Base-by-base conservation (phyloP, 2,113 vertebrate genomes). In the Motacilla tschutschensis region DNA sequence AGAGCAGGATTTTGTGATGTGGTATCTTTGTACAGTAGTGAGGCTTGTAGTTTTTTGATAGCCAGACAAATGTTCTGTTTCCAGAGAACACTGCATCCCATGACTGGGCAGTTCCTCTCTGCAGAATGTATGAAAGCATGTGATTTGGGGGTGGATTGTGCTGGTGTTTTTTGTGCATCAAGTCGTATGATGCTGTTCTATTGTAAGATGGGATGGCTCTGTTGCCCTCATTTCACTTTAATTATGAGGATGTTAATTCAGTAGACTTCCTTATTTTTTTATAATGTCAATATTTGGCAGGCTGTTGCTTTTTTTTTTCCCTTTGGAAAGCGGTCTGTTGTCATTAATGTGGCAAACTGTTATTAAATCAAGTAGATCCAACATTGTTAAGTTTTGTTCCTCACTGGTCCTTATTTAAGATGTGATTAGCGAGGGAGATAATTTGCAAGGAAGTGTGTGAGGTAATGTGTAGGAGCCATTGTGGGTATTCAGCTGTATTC, bases 261-360 rank as follows among this genome's bases (percentile, higher is more conserved):
- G 25, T 47, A 74, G 60, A 46, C 88, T 95, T 96, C 83, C 79
- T 85, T 92, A 78, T 73, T 90, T 85, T 85, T 88, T 79, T 88
- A 41, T 69, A 19, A 53, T 64, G 59, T 75, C 65, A 58, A 0
- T 89, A 58, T 85, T 92, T 90, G 62, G 78, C 73, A 92, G 71
- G 60, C 31, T 85, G 69, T 79, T 76, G 33, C 14, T 6, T 50
- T 63, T 15, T 15, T 31, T 47, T 55, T 35, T 55, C 20, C 40
- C 7, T 66, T 13, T 5, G 14, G 5, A 41, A 77, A 33, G 24
- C n/a, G 9, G 14, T 66, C 51, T 78, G 3, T 58, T 81, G 67
- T 81, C 26, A 29, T 17, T 71, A 36, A 28, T 43, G 63, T 63
- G 14, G 51, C 41, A 77, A 44, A 28, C 41, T 40, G 33, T 59